Conservation (phyloP, 2,113 vertebrate genomes). For the Paramisgurnus dabryanus region DNA sequence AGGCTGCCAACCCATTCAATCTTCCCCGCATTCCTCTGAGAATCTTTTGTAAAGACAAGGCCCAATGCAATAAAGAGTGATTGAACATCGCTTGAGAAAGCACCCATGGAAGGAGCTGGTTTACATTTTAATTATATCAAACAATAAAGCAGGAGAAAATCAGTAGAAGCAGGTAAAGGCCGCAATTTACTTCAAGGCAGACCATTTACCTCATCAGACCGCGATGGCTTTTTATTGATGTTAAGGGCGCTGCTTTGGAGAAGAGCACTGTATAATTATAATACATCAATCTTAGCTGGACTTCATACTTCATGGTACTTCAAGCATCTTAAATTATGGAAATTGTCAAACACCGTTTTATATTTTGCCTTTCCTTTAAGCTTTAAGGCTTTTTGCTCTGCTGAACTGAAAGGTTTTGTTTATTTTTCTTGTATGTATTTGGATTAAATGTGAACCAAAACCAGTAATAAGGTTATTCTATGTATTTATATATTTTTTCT, state of each 20-base stretch:
- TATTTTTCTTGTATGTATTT: no score
- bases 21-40: constrained; percentile 60
- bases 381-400: not conserved
- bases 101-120: constrained; percentile 58
- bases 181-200: constrained; percentile 11
- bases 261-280: constrained; percentile 36
- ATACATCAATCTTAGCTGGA: constrained; percentile 44
- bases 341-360: constrained; percentile 48
- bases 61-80: constrained; percentile 68
- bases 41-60: constrained; percentile 63
- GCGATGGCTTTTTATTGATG: constrained; percentile 40
- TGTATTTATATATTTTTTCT: no score
- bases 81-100: constrained; percentile 59
- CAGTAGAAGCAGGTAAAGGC: constrained; percentile 53
- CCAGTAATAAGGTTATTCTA: no score
- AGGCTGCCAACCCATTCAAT: constrained; percentile 66
- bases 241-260: constrained; percentile 26
- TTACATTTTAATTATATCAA: constrained; percentile 75
- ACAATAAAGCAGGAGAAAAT: constrained; percentile 68
- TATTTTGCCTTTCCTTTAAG: not conserved
- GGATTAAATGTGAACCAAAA: no score
- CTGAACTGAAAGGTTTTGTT: not conserved
- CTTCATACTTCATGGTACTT: constrained; percentile 25
- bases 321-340: constrained; percentile 55
- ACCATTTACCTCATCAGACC: constrained; percentile 6